These are phyloP conservation scores for Engraulis encrasicolus DNA, from an alignment of 2,113 vertebrate genomes.

Conservation along the genomic window DNA sequence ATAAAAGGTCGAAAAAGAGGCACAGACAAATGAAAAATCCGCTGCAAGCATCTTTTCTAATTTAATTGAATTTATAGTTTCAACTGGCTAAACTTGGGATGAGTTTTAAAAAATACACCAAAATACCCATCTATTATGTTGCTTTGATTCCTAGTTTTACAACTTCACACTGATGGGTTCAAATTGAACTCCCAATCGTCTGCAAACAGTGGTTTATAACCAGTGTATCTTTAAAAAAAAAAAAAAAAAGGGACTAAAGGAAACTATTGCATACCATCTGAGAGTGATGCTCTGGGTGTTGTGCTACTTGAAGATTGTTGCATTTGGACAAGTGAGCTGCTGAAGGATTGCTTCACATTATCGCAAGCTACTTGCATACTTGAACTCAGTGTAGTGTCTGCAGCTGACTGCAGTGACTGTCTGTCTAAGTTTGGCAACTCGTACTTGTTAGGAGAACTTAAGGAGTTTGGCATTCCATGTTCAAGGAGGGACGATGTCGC, in stretches of 20 bases:
- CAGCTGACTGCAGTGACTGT: constrained; percentile 70
- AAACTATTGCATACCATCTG: constrained; percentile 81
- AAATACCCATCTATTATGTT: too few species aligned
- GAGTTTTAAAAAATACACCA: too few species aligned
- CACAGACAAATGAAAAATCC: too few species aligned
- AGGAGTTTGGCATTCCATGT: constrained; percentile 67
- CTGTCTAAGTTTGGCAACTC: constrained; percentile 79
- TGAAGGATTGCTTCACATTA: constrained; percentile 79
- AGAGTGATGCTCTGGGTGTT: constrained; percentile 83
- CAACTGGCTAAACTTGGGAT: too few species aligned
- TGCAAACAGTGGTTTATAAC: neutral
- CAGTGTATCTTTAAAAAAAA: too few species aligned
- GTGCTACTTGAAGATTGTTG: constrained; percentile 78
- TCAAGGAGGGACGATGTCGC: constrained; percentile 74
- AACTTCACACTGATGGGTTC: neutral
- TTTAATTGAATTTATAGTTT: too few species aligned
- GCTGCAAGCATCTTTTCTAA: too few species aligned
- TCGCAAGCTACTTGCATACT: constrained; percentile 74
- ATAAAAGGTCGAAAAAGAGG: too few species aligned
- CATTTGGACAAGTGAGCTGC: constrained; percentile 81
- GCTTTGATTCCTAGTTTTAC: too few species aligned
- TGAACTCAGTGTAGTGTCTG: constrained; percentile 76
- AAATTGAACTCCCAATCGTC: neutral
- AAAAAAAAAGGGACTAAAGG: constrained; percentile 7
- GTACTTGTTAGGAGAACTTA: constrained; percentile 74